Percentiles rank a stretch among this genome's conserved stretches.
Conservation (phyloP, 92 coral and sea anemone species). For the Porites lobata region DNA sequence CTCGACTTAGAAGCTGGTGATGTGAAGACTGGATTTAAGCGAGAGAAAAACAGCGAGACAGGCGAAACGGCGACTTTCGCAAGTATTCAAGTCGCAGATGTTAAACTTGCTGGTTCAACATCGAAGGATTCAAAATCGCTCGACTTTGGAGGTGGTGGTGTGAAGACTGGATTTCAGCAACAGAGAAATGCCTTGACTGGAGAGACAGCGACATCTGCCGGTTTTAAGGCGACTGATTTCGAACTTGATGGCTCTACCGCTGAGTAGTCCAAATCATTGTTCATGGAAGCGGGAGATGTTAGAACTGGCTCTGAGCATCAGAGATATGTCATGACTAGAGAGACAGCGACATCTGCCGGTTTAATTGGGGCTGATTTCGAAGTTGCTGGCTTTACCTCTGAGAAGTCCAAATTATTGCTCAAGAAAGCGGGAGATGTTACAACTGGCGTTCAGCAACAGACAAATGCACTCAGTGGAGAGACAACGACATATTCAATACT, state of each 20-base stretch:
- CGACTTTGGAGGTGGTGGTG: constrained; percentile 11
- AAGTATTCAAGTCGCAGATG: constrained; percentile 14
- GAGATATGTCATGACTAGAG: constrained; percentile 22
- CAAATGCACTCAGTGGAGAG: constrained; percentile 7
- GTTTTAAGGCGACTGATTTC: constrained; percentile 3
- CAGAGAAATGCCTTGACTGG: constrained; percentile 26
- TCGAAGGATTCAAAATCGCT: constrained; percentile 27
- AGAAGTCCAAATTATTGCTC: constrained; percentile 5
- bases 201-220: constrained; percentile 9
- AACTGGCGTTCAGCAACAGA: background rate
- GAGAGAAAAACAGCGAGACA: constrained; percentile 3
- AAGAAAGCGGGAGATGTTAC: constrained; percentile 14
- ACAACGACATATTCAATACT: background rate
- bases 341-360: constrained; percentile 14
- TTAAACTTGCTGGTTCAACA: constrained; percentile 5
- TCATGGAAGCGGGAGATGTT: constrained; percentile 22
- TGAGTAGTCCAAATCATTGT: background rate
- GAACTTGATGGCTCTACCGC: constrained; percentile 7
- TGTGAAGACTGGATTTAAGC: constrained; percentile 7
- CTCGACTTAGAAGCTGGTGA: constrained; percentile 22
- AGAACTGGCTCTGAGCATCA: constrained; percentile 2
- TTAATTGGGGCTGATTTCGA: constrained; percentile 14
- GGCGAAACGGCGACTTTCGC: constrained; percentile 35
- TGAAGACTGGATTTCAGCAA: background rate
- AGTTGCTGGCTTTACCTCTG: constrained; percentile 17